Evolutionary conservation across 2,797 vertebrate genomes (phyloP).

Genomic region (Crocidura indochinensis): DNA sequence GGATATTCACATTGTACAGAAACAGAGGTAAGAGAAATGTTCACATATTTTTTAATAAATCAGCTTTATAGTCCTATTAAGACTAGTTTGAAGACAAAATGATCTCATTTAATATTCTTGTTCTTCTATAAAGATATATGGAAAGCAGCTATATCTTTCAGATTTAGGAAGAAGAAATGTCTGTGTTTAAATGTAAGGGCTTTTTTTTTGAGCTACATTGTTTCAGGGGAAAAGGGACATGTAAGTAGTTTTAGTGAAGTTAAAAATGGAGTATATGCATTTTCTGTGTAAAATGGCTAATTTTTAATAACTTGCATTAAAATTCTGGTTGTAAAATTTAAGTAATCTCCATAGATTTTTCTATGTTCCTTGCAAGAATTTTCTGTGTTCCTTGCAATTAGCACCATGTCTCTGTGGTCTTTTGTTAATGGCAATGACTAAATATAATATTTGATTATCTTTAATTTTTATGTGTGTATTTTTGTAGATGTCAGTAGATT

Average conservation of each 20-base stretch:
- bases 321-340: constrained; percentile 20
- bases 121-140: constrained; percentile 44
- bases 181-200: not conserved
- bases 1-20: constrained; percentile 88
- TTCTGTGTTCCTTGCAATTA: constrained; percentile 42
- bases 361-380: constrained; percentile 33
- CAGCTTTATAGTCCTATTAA: constrained; percentile 19
- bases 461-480: not conserved
- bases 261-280: constrained; percentile 47
- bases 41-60: constrained; percentile 66
- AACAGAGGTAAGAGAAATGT: constrained; percentile 90
- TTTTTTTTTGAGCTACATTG: not conserved
- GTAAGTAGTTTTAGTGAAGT: constrained; percentile 14
- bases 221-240: constrained; percentile 6
- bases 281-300: constrained; percentile 16
- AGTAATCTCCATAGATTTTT: not conserved
- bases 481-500: not conserved
- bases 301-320: constrained; percentile 22
- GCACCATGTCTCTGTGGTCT: not conserved
- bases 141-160: constrained; percentile 38
- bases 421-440: constrained; percentile 6
- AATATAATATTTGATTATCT: constrained; percentile 56
- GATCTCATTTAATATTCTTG: constrained; percentile 2
- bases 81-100: constrained; percentile 33
- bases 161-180: not conserved